These are phyloP conservation scores for Nycticebus coucang DNA, from an alignment of 2,113 vertebrate species.

Conservation along the genomic window DNA sequence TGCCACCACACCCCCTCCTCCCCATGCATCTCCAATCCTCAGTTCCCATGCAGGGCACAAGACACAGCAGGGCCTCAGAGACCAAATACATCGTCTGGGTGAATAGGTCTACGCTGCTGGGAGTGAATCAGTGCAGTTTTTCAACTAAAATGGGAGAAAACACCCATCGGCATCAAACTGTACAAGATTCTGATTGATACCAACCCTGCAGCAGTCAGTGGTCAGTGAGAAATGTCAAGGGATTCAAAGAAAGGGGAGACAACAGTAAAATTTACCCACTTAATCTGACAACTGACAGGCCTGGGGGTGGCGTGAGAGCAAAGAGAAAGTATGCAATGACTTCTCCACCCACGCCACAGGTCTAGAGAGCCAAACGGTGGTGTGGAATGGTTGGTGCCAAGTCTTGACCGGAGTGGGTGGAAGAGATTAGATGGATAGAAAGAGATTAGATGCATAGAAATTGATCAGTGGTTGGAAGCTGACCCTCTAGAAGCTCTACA, in stretches of 20 bases:
- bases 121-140: background rate
- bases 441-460: rapidly evolving
- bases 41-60: rapidly evolving
- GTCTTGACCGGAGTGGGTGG: background rate
- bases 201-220: rapidly evolving
- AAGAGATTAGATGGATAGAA: rapidly evolving
- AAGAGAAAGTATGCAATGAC: background rate
- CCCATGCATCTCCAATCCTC: background rate
- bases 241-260: background rate
- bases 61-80: background rate
- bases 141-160: background rate
- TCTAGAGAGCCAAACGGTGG: rapidly evolving
- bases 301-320: background rate
- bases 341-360: rapidly evolving
- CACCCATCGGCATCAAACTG: background rate
- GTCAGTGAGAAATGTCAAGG: background rate
- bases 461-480: rapidly evolving
- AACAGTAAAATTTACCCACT: background rate
- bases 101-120: background rate
- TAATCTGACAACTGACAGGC: background rate
- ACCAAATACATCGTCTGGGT: rapidly evolving
- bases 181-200: background rate
- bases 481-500: background rate
- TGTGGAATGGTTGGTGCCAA: rapidly evolving
- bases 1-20: background rate